Percentiles rank a stretch among this genome's conserved stretches.
These are phyloP conservation scores for Penaeus vannamei DNA, from an alignment of 1,140 invertebrate genomes.

Conservation along the genomic window DNA sequence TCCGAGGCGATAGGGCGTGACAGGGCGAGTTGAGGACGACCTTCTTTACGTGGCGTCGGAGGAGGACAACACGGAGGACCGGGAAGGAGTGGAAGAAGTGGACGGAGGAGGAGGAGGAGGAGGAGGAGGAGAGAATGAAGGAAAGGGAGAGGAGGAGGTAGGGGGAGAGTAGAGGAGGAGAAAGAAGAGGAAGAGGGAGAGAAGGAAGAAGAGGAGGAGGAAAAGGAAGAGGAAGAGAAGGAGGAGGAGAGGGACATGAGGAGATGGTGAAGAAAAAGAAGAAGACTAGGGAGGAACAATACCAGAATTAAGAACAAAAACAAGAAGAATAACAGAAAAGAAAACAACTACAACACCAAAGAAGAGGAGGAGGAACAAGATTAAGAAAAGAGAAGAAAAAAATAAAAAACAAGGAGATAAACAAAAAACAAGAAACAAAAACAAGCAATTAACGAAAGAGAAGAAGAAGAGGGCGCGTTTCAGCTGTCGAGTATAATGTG, in stretches of 20 bases:
- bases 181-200: neutral
- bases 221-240: neutral
- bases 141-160: neutral
- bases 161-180: neutral
- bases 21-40: no score
- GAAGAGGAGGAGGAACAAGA: neutral
- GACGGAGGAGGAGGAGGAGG: neutral
- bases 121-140: neutral
- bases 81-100: slow-evolving; percentile 27
- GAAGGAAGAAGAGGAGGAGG: neutral
- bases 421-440: neutral
- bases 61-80: neutral
- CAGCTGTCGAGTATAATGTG: no score
- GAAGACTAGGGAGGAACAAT: neutral
- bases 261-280: neutral
- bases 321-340: neutral
- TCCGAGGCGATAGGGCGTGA: no score
- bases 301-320: neutral
- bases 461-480: no score
- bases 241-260: neutral
- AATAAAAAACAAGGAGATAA: neutral
- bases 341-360: neutral
- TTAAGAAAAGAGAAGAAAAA: neutral
- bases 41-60: neutral
- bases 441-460: no score